Evolutionary conservation across 2,888 invertebrate genomes (phyloP), one percentile per base, ranked within the genome.

Genomic region (Synanthedon vespiformis): DNA sequence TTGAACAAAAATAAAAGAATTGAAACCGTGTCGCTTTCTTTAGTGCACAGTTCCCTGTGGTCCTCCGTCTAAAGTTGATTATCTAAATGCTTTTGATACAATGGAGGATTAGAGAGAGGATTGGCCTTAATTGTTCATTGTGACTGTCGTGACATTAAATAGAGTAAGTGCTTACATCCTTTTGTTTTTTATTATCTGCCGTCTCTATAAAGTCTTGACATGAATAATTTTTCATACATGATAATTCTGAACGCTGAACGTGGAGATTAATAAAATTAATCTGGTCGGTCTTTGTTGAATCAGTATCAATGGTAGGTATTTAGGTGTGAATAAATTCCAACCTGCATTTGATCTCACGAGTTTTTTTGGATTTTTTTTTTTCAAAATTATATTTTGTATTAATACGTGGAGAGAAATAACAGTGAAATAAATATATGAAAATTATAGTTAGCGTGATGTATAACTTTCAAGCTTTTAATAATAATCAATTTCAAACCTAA

Each of bases 1-100:
- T 44, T 44, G 44, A 44, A 44, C n/a, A 44, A 14, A 44, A 14
- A 44, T 44, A 14, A 6, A n/a, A 6, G 44, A 44, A 13, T 44
- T 12, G 34, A 10, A 44, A 44, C 44, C 44, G 44, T 44, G 44
- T 44, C 44, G 44, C 44, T 44, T 44, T 44, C 44, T 44, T 44
- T 44, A 44, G n/a, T 44, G n/a, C 11, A 12, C n/a, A 60, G 68
- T 57, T 61, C 64, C 70, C 68, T 71, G 71, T 68, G 65, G 64
- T 65, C 60, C 61, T 56, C 61, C 61, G 61, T 65, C 59, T 63
- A 56, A 60, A 64, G 64, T 74, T 77, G 80, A 81, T 82, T 72
- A 82, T 82, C 80, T 83, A 74, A 80, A 82, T 78, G 74, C 65
- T 61, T 72, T 72, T 71, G 68, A 69, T 75, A 72, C 72, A 74